These are phyloP conservation scores for Tupaia tana DNA, from an alignment of 2,113 vertebrate species.

Conservation along the genomic window DNA sequence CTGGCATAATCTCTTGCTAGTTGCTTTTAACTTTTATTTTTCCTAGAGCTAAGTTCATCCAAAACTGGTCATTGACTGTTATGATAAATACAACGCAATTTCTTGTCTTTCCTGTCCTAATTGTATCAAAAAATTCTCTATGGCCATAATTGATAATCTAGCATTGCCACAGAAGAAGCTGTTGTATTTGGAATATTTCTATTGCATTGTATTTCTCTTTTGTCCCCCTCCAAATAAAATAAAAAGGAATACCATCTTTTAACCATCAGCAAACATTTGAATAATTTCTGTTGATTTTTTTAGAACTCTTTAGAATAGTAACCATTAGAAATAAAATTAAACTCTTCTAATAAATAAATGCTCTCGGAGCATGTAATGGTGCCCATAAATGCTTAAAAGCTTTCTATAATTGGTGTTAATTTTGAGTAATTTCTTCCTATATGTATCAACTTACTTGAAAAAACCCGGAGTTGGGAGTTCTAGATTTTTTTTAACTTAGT, in stretches of 20 bases:
- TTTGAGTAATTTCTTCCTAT: slow-evolving; percentile 85
- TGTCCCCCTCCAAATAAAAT: neutral
- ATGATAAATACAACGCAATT: slow-evolving; percentile 64
- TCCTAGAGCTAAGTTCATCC: slow-evolving; percentile 87
- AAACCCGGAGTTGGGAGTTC: slow-evolving; percentile 84
- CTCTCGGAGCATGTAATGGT: slow-evolving; percentile 69
- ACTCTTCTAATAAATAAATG: slow-evolving; percentile 80
- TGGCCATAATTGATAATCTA: slow-evolving; percentile 47
- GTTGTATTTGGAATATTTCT: slow-evolving; percentile 34
- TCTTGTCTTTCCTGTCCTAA: slow-evolving; percentile 68
- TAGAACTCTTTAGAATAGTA: slow-evolving; percentile 78
- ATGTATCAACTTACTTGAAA: slow-evolving; percentile 85
- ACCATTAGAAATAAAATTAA: slow-evolving; percentile 82
- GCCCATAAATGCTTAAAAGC: slow-evolving; percentile 80
- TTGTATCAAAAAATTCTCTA: slow-evolving; percentile 55
- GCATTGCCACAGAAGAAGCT: slow-evolving; percentile 38
- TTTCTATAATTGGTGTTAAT: slow-evolving; percentile 84
- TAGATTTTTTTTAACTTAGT: slow-evolving; percentile 85
- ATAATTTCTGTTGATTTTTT: slow-evolving; percentile 81
- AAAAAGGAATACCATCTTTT: slow-evolving; percentile 41
- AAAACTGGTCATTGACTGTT: slow-evolving; percentile 86
- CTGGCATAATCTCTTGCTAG: slow-evolving; percentile 89
- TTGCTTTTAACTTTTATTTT: slow-evolving; percentile 90
- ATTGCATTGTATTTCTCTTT: neutral
- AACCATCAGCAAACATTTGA: slow-evolving; percentile 60